phyloP scores from a whole-genome alignment of 2,888 invertebrate genomes.

The Ophion costatus region DNA sequence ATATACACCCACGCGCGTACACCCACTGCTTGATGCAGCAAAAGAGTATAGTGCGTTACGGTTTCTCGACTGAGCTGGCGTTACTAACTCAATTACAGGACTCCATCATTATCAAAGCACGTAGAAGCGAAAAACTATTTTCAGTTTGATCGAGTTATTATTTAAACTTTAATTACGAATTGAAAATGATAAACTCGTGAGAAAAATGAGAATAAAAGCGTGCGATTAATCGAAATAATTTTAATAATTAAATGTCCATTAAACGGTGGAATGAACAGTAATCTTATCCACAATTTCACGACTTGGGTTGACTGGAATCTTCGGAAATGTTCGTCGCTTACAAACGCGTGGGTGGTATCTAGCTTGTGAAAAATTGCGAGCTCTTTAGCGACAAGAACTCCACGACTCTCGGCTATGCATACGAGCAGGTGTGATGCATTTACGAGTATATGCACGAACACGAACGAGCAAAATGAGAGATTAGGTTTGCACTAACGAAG shows the following conservation, averaged over 20 bases:
- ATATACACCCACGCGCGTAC: neutral
- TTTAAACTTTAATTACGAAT: neutral
- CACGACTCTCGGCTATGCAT: slow-evolving; percentile 44
- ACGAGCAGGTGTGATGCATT: slow-evolving; percentile 19
- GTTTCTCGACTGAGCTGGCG: slow-evolving; percentile 11
- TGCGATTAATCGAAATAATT: neutral
- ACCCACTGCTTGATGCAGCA: neutral
- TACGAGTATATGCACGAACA: slow-evolving; percentile 19
- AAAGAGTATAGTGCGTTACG: slow-evolving; percentile 30
- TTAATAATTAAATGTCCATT: slow-evolving; percentile 33
- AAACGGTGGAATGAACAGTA: slow-evolving; percentile 25
- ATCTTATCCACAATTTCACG: neutral
- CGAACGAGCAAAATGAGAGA: slow-evolving; percentile 58
- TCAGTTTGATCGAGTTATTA: slow-evolving; percentile 14
- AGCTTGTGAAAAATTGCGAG: slow-evolving; percentile 61
- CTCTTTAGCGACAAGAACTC: slow-evolving; percentile 58
- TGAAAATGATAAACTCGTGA: neutral
- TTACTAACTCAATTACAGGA: slow-evolving; percentile 40
- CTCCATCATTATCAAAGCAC: slow-evolving; percentile 16
- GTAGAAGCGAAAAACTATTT: slow-evolving; percentile 19
- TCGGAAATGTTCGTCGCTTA: slow-evolving; percentile 40
- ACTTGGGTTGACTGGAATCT: slow-evolving; percentile 31
- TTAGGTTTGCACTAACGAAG: slow-evolving; percentile 63
- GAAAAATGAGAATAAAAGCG: neutral
- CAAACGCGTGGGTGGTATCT: slow-evolving; percentile 3